These are phyloP conservation scores for Chamaea fasciata DNA, from an alignment of 2,113 vertebrate species.

Conservation along the genomic window DNA sequence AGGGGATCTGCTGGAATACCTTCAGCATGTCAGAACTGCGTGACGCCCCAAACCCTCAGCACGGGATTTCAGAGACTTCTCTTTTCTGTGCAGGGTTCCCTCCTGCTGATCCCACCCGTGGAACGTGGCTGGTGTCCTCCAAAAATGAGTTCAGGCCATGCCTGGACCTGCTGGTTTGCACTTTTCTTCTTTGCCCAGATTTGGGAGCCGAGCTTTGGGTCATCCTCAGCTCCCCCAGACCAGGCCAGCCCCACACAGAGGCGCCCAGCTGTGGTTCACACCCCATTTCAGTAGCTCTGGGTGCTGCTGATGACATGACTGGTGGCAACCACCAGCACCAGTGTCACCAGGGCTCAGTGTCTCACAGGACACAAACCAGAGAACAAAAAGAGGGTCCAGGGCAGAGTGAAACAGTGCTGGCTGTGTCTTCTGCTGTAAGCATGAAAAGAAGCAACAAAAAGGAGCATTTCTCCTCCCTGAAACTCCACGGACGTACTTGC, in stretches of 20 bases:
- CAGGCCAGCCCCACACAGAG: neutral
- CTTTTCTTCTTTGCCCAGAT: neutral
- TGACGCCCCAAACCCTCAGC: neutral
- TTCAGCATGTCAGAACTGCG: neutral
- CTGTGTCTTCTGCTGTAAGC: neutral
- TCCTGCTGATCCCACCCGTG: neutral
- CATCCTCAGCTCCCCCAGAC: neutral
- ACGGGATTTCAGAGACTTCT: neutral
- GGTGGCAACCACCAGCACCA: neutral
- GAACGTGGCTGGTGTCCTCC: neutral
- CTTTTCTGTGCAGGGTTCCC: neutral
- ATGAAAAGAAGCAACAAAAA: neutral
- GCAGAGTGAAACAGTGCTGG: neutral
- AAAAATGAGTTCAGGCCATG: neutral
- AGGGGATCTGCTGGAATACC: neutral
- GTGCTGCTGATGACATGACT: neutral
- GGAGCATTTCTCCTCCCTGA: neutral
- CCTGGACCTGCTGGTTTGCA: neutral
- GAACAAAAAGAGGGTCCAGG: neutral
- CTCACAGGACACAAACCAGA: fast-evolving
- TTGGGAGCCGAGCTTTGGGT: neutral
- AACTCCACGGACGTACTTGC: neutral
- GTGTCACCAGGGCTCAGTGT: neutral
- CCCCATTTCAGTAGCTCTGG: neutral
- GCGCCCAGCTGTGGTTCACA: neutral